A percentile compares a stretch with the other conserved stretches of the same genome.
Conservation (phyloP, 92 coral and sea anemone genomes). For the Porites evermanni region DNA sequence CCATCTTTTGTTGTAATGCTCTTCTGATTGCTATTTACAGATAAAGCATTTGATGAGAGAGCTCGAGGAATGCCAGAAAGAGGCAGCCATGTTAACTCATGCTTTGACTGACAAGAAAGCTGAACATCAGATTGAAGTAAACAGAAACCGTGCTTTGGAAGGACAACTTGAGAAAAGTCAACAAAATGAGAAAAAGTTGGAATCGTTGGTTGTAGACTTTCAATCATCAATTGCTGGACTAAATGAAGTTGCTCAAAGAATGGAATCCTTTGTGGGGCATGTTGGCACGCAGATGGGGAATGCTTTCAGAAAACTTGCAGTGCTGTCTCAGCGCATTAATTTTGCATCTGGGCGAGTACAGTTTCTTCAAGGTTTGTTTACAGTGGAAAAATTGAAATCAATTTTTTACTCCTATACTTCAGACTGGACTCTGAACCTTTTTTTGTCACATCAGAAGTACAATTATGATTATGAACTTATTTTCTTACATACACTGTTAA, state of each 20-base stretch:
- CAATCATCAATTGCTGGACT: constrained; percentile 41
- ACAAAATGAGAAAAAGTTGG: constrained; percentile 51
- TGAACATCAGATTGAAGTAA: constrained; percentile 78
- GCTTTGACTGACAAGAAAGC: constrained; percentile 85
- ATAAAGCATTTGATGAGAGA: constrained; percentile 62
- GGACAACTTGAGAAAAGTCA: constrained; percentile 62
- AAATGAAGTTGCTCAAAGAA: constrained; percentile 41
- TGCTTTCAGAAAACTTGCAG: constrained; percentile 66
- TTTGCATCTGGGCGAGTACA: constrained; percentile 89
- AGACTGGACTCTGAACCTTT: not conserved
- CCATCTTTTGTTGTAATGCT: too few relatives aligned
- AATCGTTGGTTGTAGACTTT: constrained; percentile 31
- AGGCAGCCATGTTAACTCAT: constrained; percentile 66
- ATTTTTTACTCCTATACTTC: not conserved
- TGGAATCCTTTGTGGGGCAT: constrained; percentile 43
- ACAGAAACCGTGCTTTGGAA: constrained; percentile 49
- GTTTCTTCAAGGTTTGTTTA: constrained; percentile 81
- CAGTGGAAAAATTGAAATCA: not conserved
- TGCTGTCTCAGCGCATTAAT: constrained; percentile 80
- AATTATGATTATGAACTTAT: not conserved
- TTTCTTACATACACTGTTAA: not conserved
- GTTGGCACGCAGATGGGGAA: constrained; percentile 62
- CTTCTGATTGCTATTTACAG: constrained; percentile 31
- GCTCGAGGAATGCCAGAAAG: constrained; percentile 58
- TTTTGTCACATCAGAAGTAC: not conserved